phyloP scores from a whole-genome alignment of 2,113 vertebrate species.

The Lasiurus cinereus region DNA sequence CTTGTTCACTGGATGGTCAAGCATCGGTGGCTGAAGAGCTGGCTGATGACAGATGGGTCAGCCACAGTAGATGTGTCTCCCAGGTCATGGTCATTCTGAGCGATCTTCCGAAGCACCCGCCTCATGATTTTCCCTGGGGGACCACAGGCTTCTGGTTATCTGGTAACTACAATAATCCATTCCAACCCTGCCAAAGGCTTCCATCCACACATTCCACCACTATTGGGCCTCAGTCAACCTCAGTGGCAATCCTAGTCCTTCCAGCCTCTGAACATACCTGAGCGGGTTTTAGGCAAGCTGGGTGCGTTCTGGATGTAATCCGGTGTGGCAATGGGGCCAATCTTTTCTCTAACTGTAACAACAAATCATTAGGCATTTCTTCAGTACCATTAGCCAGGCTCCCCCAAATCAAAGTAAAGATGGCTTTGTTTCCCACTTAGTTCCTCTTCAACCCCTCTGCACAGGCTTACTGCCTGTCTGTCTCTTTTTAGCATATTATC shows the following conservation, averaged over 20 bases:
- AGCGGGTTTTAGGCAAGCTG: conserved; percentile 97
- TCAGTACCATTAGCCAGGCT: conserved; percentile 44
- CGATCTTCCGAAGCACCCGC: conserved; percentile 95
- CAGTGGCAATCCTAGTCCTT: neutral
- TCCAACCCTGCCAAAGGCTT: conserved; percentile 24
- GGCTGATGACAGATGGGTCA: conserved; percentile 92
- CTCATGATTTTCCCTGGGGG: conserved; percentile 97
- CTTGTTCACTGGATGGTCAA: conserved; percentile 86
- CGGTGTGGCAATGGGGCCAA: conserved; percentile 97
- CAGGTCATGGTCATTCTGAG: conserved; percentile 93
- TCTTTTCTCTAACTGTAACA: conserved; percentile 96
- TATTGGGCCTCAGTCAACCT: neutral
- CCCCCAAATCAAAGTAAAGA: conserved; percentile 42
- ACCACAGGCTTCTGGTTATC: conserved; percentile 63
- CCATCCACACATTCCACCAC: neutral
- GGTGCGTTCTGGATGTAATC: conserved; percentile 98
- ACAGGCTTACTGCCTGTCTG: neutral
- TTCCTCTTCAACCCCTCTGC: neutral
- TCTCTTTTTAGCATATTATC: neutral
- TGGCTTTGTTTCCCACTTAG: conserved; percentile 27
- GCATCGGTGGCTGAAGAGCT: conserved; percentile 94
- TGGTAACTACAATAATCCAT: conserved; percentile 9
- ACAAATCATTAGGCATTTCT: conserved; percentile 66
- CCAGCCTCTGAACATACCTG: conserved; percentile 89
- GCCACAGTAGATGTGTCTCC: conserved; percentile 96